Conservation (phyloP, 2,797 vertebrate genomes). For the Rhinichthys osculus region DNA sequence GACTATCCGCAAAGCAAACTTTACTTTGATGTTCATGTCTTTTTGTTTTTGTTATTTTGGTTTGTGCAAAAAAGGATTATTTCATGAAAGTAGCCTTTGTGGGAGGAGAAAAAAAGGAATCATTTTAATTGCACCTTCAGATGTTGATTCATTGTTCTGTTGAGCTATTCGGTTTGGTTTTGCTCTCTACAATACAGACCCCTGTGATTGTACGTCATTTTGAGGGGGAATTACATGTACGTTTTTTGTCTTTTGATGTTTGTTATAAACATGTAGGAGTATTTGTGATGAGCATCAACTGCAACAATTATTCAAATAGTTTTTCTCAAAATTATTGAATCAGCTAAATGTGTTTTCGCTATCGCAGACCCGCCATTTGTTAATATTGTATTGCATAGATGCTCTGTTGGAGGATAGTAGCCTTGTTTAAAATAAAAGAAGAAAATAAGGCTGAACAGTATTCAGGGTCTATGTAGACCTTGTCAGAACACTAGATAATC, state of each 20-base stretch:
- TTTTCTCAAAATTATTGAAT: conserved; percentile 16
- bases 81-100: conserved; percentile 60
- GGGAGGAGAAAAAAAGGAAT: conserved; percentile 60
- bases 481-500: conserved; percentile 74
- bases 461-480: conserved; percentile 67
- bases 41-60: conserved; percentile 63
- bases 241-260: conserved; percentile 7
- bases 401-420: conserved; percentile 27
- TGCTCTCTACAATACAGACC: conserved; percentile 5
- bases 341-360: conserved; percentile 1
- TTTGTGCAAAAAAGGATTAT: conserved; percentile 70
- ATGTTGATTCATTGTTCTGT: conserved; percentile 53
- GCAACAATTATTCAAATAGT: conserved; percentile 3
- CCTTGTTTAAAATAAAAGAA: conserved; percentile 51
- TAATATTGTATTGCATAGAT: conserved; percentile 16
- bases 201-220: conserved; percentile 15
- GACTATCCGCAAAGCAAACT: conserved; percentile 69
- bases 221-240: not conserved
- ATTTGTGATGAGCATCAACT: conserved; percentile 9
- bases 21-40: conserved; percentile 61
- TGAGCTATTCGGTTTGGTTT: conserved; percentile 56
- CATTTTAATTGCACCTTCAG: conserved; percentile 70
- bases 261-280: not conserved
- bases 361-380: conserved; percentile 15
- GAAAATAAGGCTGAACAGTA: conserved; percentile 64